A percentile compares a stretch with the other conserved stretches of the same genome.
These are phyloP conservation scores for Euborellia annulipes DNA, from an alignment of 1,140 invertebrate genomes.

Conservation along the genomic window DNA sequence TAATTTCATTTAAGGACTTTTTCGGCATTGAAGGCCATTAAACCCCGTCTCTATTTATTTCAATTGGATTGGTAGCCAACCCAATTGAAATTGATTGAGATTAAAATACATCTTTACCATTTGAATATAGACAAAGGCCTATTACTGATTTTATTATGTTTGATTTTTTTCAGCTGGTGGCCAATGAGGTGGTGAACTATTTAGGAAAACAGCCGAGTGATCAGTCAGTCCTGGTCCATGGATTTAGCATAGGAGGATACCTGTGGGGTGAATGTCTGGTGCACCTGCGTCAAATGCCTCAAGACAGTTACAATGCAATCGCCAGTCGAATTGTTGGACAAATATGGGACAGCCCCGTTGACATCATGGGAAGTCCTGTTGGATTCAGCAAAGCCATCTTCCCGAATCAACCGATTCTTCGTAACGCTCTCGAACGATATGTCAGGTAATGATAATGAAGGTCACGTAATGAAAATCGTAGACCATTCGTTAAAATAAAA, in stretches of 20 bases:
- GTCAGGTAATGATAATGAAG: constrained; percentile 37
- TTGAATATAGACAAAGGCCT: no score
- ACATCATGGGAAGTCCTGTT: constrained; percentile 60
- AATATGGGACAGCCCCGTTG: constrained; percentile 74
- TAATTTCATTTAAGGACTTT: no score
- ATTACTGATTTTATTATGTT: no score
- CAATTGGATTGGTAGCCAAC: no score
- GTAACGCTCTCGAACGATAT: constrained; percentile 52
- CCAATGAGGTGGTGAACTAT: constrained; percentile 53
- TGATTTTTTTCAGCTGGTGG: constrained; percentile 40
- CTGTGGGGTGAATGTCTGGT: constrained; percentile 65
- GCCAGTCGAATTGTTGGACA: constrained; percentile 57
- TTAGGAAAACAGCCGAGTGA: constrained; percentile 42
- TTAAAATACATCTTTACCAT: no score
- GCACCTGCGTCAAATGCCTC: constrained; percentile 40
- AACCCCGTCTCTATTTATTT: no score
- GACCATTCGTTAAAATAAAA: no score
- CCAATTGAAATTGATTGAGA: no score
- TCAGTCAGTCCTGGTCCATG: constrained; percentile 59
- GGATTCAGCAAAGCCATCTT: constrained; percentile 66
- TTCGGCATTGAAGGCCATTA: no score
- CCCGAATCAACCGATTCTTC: constrained; percentile 57
- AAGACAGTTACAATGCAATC: constrained; percentile 44
- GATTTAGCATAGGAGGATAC: constrained; percentile 79
- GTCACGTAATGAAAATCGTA: no score